phyloP scores from a whole-genome alignment of 2,113 vertebrate species.

The western clawed frog (Xenopus tropicalis) region UCB_Xtro_10.0 CM004447.2:73865001-73865500 shows the following conservation, averaged over 20 bases:
- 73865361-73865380: conserved; percentile 91
- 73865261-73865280: conserved; percentile 63
- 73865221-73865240: conserved; percentile 54
- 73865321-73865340: conserved; percentile 90
- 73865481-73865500: too few relatives aligned
- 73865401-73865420: conserved; percentile 73
- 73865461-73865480: too few relatives aligned
- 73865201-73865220: conserved; percentile 59
- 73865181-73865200: conserved; percentile 65
- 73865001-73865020: too few relatives aligned
- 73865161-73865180: background rate
- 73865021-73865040: too few relatives aligned
- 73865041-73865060: too few relatives aligned
- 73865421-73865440: background rate
- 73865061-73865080: too few relatives aligned
- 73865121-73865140: too few relatives aligned
- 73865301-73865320: conserved; percentile 90
- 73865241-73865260: conserved; percentile 51
- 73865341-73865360: conserved; percentile 85
- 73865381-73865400: conserved; percentile 89
- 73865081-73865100: too few relatives aligned
- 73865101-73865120: too few relatives aligned
- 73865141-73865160: too few relatives aligned
- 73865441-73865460: too few relatives aligned
- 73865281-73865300: conserved; percentile 76